A percentile compares a stretch with the other conserved stretches of the same genome.
These are phyloP conservation scores for Noctua janthe DNA, from an alignment of 2,888 invertebrate genomes.

Conservation along the genomic window DNA sequence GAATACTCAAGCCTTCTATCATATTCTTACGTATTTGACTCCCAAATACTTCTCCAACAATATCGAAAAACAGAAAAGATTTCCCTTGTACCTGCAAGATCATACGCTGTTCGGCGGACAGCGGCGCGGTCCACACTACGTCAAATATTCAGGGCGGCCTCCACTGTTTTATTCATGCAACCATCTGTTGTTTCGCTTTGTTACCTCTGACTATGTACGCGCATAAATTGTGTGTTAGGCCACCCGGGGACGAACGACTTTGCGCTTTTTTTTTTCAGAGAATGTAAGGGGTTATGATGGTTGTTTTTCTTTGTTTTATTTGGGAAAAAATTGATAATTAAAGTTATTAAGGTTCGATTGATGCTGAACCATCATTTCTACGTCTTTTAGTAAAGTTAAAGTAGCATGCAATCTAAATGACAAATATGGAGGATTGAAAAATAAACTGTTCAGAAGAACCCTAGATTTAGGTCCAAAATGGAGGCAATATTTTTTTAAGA, in stretches of 20 bases:
- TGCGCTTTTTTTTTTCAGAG: constrained; percentile 19
- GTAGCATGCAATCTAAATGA: not conserved
- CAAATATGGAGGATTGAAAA: not conserved
- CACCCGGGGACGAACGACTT: constrained; percentile 21
- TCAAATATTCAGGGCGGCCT: constrained; percentile 78
- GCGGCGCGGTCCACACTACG: constrained; percentile 52
- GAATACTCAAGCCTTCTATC: not conserved
- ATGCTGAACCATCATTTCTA: constrained; percentile 4
- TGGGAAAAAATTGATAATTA: not conserved
- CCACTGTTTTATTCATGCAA: constrained; percentile 79
- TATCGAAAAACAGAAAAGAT: constrained; percentile 34
- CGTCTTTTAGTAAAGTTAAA: not conserved
- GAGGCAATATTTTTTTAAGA: not conserved
- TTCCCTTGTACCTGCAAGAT: constrained; percentile 28
- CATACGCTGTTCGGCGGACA: constrained; percentile 35
- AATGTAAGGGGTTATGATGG: not conserved
- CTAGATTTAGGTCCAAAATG: not conserved
- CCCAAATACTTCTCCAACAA: constrained; percentile 8
- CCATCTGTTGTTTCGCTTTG: constrained; percentile 79
- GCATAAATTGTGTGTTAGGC: constrained; percentile 66
- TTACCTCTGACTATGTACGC: constrained; percentile 69
- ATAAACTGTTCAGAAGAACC: not conserved
- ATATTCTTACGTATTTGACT: constrained; percentile 28
- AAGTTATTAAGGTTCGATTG: not conserved
- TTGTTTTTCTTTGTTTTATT: not conserved